phyloP scores from a whole-genome alignment of 2,797 vertebrate species.

The Acanthurus leucopareius region DNA sequence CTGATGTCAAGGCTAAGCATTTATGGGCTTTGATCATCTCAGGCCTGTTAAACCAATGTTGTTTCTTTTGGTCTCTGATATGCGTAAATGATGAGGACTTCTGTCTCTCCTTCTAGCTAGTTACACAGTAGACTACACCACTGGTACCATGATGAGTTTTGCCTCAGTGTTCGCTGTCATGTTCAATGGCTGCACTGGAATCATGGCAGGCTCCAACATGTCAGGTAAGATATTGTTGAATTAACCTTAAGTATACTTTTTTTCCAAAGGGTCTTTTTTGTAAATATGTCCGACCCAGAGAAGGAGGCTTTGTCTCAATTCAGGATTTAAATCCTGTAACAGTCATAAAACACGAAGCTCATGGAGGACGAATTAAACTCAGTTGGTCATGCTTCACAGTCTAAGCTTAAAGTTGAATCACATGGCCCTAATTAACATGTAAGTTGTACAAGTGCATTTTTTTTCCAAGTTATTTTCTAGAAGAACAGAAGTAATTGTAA shows the following conservation, averaged over 20 bases:
- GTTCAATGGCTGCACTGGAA: slow-evolving; percentile 91
- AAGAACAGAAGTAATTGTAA: no score
- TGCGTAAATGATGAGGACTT: not conserved
- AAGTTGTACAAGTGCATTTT: not conserved
- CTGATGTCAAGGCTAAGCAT: not conserved
- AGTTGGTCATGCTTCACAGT: not conserved
- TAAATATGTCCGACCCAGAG: no score
- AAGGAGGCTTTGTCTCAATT: not conserved
- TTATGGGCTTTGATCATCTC: slow-evolving; percentile 14
- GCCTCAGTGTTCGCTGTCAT: slow-evolving; percentile 88
- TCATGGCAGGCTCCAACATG: slow-evolving; percentile 92
- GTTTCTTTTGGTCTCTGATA: not conserved
- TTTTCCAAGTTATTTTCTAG: no score
- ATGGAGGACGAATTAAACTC: not conserved
- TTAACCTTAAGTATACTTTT: slow-evolving; percentile 1
- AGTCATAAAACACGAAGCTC: not conserved
- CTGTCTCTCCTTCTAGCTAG: slow-evolving; percentile 68
- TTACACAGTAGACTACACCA: slow-evolving; percentile 89
- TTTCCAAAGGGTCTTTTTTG: no score
- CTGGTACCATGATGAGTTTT: slow-evolving; percentile 87
- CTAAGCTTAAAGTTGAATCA: not conserved
- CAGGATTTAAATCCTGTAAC: not conserved
- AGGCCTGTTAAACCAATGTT: not conserved
- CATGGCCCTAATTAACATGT: not conserved
- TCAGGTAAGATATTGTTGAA: slow-evolving; percentile 78